A percentile compares a stretch with the other conserved stretches of the same genome.
phyloP scores from a whole-genome alignment of 2,113 vertebrate genomes.

The Nicator chloris region DNA sequence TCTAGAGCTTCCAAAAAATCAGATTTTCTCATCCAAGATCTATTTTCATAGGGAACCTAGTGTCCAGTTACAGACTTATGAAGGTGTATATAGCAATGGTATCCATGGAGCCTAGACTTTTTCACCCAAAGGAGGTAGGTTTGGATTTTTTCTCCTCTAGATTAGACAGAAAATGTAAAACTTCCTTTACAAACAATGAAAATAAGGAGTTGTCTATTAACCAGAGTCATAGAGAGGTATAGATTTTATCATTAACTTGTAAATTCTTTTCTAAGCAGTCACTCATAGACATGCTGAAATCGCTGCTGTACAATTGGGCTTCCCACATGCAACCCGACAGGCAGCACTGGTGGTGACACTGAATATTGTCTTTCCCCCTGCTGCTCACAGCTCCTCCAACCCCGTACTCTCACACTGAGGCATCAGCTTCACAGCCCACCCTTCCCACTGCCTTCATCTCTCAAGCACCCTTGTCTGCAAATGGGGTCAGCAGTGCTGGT shows the following conservation, averaged over 20 bases:
- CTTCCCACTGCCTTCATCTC: background rate
- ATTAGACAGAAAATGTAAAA: background rate
- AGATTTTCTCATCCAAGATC: background rate
- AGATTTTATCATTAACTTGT: background rate
- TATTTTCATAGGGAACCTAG: background rate
- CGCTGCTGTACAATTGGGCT: background rate
- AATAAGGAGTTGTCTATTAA: background rate
- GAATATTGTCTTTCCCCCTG: background rate
- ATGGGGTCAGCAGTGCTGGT: background rate
- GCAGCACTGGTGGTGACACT: background rate
- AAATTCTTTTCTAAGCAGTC: background rate
- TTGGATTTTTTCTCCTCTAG: background rate
- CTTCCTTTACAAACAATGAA: background rate
- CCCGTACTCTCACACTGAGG: background rate
- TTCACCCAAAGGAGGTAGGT: background rate
- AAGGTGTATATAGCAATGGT: constrained; percentile 4
- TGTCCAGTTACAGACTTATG: background rate
- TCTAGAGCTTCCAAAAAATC: background rate
- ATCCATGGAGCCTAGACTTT: background rate
- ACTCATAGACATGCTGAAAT: background rate
- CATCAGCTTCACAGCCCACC: background rate
- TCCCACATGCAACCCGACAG: background rate
- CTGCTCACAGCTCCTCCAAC: background rate
- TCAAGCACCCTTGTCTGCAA: background rate
- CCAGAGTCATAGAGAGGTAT: background rate